Conservation (phyloP, 2,113 vertebrate species). For the Pterocles orientalis region DNA sequence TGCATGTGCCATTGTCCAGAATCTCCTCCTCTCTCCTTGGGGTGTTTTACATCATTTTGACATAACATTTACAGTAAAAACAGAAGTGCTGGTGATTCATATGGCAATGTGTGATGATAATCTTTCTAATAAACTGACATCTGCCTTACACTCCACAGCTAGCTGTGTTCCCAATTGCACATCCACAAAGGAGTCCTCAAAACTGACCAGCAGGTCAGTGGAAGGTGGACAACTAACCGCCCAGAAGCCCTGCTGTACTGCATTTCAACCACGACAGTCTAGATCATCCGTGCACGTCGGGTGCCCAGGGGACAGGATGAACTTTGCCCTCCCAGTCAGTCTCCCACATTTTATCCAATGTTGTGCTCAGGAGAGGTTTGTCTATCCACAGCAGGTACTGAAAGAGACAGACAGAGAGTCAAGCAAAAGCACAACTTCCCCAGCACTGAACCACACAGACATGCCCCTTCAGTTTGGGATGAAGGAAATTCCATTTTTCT, state of each 20-base stretch:
- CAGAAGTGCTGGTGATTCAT: not conserved
- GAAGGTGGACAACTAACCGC: not conserved
- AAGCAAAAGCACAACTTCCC: not conserved
- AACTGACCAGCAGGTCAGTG: not conserved
- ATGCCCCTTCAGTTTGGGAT: not conserved
- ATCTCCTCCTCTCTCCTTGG: not conserved
- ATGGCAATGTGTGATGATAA: not conserved
- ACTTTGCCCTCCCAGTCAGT: fast-evolving
- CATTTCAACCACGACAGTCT: not conserved
- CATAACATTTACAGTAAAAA: not conserved
- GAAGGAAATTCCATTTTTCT: not conserved
- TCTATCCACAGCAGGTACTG: not conserved
- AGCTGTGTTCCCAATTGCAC: not conserved
- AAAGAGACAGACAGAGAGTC: not conserved
- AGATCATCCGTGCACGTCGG: not conserved
- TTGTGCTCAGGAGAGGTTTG: not conserved
- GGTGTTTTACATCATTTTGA: not conserved
- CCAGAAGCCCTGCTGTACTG: not conserved
- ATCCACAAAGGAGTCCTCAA: not conserved
- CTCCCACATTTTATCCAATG: not conserved
- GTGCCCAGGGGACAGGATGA: not conserved
- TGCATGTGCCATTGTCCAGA: not conserved
- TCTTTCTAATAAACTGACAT: not conserved
- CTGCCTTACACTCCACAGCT: not conserved
- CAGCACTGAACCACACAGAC: not conserved